A percentile compares a stretch with the other conserved stretches of the same genome.
Conservation (phyloP, 2,797 vertebrate species). For the Pempheris klunzingeri region DNA sequence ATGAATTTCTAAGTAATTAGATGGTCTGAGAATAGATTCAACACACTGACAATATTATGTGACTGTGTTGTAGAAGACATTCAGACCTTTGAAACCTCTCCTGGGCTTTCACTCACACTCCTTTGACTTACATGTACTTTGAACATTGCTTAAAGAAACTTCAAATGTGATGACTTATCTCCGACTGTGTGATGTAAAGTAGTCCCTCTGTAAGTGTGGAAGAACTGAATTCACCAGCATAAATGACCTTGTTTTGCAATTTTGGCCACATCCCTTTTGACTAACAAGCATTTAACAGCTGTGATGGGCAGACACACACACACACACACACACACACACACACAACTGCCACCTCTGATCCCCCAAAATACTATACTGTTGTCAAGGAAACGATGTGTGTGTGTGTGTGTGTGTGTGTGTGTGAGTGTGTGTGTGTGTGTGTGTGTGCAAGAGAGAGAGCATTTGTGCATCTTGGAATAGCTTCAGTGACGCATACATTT, state of each 20-base stretch:
- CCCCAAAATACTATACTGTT: constrained; percentile 73
- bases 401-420: constrained; percentile 20
- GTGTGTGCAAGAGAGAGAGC: constrained; percentile 22
- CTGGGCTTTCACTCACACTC: background rate
- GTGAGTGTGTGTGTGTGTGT: constrained; percentile 7
- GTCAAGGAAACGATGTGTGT: constrained; percentile 74
- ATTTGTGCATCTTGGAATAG: constrained; percentile 80
- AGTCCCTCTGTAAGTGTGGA: constrained; percentile 19
- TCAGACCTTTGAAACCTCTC: constrained; percentile 5
- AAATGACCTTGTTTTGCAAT: constrained; percentile 43
- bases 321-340: constrained; percentile 7
- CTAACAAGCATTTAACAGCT: constrained; percentile 48
- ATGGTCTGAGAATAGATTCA: constrained; percentile 25
- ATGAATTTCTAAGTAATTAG: constrained; percentile 41
- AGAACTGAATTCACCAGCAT: constrained; percentile 30
- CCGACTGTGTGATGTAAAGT: background rate
- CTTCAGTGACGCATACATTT: constrained; percentile 78
- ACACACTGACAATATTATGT: constrained; percentile 15
- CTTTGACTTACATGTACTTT: background rate
- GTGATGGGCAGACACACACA: constrained; percentile 13
- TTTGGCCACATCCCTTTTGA: constrained; percentile 45
- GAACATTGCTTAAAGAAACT: background rate
- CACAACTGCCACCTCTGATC: constrained; percentile 56
- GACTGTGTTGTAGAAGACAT: constrained; percentile 29
- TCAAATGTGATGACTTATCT: constrained; percentile 1